Percentiles rank a stretch among this genome's conserved stretches.
phyloP scores from a whole-genome alignment of 2,888 invertebrate genomes.

The Torymus aiolomorphi region DNA sequence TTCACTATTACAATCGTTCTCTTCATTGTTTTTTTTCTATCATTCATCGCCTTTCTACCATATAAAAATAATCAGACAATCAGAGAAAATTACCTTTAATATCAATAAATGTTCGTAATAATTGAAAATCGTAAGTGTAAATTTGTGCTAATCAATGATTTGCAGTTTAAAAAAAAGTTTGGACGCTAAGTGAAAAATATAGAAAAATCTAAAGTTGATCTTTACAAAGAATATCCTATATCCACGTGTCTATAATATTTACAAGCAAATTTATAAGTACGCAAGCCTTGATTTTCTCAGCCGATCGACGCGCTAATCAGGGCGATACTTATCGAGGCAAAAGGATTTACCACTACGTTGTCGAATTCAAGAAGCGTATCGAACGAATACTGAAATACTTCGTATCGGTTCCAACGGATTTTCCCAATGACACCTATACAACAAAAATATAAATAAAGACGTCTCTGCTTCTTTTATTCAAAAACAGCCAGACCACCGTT shows the following conservation, averaged over 20 bases:
- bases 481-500: too few species aligned
- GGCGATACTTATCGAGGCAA: slow-evolving; percentile 13
- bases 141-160: slow-evolving; percentile 43
- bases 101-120: too few species aligned
- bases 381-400: slow-evolving; percentile 10
- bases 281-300: slow-evolving; percentile 28
- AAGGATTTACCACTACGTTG: background rate
- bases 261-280: slow-evolving; percentile 51
- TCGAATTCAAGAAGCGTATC: slow-evolving; percentile 17
- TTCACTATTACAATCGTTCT: slow-evolving; percentile 4
- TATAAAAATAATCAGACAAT: background rate
- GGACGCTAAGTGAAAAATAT: slow-evolving; percentile 17
- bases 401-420: background rate
- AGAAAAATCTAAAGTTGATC: slow-evolving; percentile 7
- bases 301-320: slow-evolving; percentile 11
- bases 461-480: too few species aligned
- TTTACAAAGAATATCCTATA: slow-evolving; percentile 25
- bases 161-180: background rate
- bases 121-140: too few species aligned
- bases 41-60: background rate
- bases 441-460: too few species aligned
- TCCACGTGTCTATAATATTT: slow-evolving; percentile 29
- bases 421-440: too few species aligned
- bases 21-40: background rate
- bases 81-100: background rate